Conservation (phyloP, 2,113 vertebrate genomes). For the Seriola rivoliana region DNA sequence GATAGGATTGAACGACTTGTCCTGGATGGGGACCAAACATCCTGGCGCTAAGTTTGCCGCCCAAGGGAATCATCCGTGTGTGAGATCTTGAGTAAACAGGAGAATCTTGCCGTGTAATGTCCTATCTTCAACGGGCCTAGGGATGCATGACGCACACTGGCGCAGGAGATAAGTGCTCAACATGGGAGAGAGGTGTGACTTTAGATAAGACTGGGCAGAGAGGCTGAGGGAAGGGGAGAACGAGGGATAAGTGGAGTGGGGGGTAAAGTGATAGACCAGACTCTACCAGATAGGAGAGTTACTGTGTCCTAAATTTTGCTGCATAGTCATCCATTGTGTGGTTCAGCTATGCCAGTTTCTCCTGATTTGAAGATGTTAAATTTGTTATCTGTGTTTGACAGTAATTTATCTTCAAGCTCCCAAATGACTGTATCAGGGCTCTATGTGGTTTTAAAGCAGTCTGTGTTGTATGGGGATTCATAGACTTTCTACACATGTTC, state of each 20-base stretch:
- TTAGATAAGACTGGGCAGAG: constrained; percentile 64
- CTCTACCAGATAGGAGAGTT: constrained; percentile 24
- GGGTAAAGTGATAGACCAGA: constrained; percentile 19
- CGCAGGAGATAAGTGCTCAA: constrained; percentile 67
- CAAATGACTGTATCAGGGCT: constrained; percentile 7
- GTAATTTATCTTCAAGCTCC: constrained; percentile 42
- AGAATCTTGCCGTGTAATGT: constrained; percentile 64
- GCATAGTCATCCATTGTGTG: constrained; percentile 10
- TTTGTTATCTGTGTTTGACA: constrained; percentile 36
- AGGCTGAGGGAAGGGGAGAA: constrained; percentile 11
- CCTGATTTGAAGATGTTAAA: constrained; percentile 36
- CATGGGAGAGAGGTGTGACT: constrained; percentile 65
- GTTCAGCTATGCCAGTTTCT: constrained; percentile 13
- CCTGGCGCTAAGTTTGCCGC: constrained; percentile 35
- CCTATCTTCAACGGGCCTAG: constrained; percentile 60
- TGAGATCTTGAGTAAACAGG: constrained; percentile 60
- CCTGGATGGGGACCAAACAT: constrained; percentile 50
- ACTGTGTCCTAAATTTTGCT: constrained; percentile 16
- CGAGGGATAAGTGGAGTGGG: not conserved
- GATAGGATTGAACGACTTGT: constrained; percentile 50
- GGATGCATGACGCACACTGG: constrained; percentile 69
- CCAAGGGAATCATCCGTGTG: constrained; percentile 58
- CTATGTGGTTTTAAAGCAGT: constrained; percentile 23
- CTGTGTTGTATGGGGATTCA: constrained; percentile 7
- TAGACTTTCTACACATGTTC: constrained; percentile 15